Evolutionary conservation across 2,113 vertebrate genomes (phyloP).

Genomic region (Jaculus jaculus): DNA sequence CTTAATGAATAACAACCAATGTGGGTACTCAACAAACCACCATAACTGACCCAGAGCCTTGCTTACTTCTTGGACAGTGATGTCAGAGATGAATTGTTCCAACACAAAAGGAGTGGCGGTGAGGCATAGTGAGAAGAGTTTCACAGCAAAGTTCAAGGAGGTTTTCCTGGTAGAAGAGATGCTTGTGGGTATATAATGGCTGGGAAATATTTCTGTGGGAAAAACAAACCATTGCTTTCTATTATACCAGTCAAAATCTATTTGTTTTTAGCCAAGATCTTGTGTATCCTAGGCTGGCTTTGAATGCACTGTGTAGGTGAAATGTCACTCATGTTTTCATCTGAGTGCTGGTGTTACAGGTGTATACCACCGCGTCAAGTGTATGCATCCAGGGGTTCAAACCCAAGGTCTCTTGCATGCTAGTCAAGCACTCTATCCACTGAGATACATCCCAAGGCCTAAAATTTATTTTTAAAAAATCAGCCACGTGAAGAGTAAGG

Average conservation of each 20-base stretch:
- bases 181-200: neutral
- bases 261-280: neutral
- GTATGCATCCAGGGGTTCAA: too few relatives aligned
- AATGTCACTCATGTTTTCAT: too few relatives aligned
- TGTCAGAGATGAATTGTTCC: neutral
- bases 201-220: neutral
- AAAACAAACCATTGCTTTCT: conserved; percentile 15
- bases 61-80: neutral
- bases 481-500: neutral
- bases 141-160: neutral
- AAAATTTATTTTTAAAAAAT: neutral
- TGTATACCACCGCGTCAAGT: too few relatives aligned
- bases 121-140: neutral
- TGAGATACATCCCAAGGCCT: too few relatives aligned
- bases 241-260: neutral
- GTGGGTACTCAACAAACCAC: neutral
- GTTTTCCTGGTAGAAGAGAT: conserved; percentile 9
- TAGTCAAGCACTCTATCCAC: too few relatives aligned
- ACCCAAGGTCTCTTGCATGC: too few relatives aligned
- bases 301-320: too few relatives aligned
- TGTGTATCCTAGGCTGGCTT: too few relatives aligned
- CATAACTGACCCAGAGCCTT: conserved; percentile 15
- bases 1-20: neutral
- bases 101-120: neutral
- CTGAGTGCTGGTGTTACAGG: too few relatives aligned